These are phyloP conservation scores for Agonopterix heracliana DNA, from an alignment of 2,888 invertebrate genomes.

Conservation along the genomic window DNA sequence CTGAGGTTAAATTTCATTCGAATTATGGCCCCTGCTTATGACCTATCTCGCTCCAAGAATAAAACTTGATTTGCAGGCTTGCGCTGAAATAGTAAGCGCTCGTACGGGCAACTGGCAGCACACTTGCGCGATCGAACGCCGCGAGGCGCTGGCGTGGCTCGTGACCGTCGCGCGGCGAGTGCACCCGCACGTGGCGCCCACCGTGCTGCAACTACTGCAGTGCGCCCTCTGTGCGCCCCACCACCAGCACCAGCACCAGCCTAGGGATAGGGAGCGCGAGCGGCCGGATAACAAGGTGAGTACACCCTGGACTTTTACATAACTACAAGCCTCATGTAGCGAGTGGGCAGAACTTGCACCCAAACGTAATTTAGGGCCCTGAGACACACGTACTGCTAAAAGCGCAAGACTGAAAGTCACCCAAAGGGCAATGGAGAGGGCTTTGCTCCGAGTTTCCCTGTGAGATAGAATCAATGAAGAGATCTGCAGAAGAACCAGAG, in stretches of 20 bases:
- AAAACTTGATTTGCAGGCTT: conserved; percentile 68
- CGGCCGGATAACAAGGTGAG: conserved; percentile 18
- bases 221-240: conserved; percentile 84
- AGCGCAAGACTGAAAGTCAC: no score
- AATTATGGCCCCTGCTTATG: no score
- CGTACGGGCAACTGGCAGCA: conserved; percentile 97
- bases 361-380: no score
- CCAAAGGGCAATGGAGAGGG: no score
- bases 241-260: conserved; percentile 6
- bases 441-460: no score
- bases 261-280: conserved; percentile 5
- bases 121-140: conserved; percentile 84
- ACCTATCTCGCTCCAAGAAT: no score
- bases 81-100: conserved; percentile 93
- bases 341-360: no score
- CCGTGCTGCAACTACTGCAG: conserved; percentile 92
- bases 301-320: neutral
- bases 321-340: no score
- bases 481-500: no score
- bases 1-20: no score
- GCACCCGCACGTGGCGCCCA: conserved; percentile 94
- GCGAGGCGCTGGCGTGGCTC: conserved; percentile 86
- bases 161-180: conserved; percentile 89
- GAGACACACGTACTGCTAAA: no score
- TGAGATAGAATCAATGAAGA: no score